These are phyloP conservation scores for Pterocles gutturalis DNA, from an alignment of 2,113 vertebrate genomes.

Conservation along the genomic window DNA sequence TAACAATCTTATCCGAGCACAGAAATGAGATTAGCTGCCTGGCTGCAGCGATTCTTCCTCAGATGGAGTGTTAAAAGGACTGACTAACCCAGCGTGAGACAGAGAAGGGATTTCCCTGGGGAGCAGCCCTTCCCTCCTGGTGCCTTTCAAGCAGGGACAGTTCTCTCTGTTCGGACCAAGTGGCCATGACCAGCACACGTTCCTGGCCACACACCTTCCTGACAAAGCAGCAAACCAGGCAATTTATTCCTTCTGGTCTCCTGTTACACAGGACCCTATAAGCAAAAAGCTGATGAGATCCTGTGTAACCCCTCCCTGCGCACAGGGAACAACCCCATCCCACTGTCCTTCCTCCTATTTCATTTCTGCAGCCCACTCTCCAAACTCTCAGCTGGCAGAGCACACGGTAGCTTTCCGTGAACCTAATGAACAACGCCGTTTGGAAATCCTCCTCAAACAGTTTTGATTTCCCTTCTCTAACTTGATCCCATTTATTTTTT, in stretches of 20 bases:
- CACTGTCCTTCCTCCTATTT: background rate
- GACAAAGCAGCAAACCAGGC: background rate
- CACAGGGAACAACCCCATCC: background rate
- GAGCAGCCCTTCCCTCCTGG: background rate
- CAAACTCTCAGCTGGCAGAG: background rate
- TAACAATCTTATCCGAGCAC: conserved; percentile 46
- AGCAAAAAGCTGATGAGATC: background rate
- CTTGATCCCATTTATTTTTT: too few species aligned
- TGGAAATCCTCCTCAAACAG: background rate
- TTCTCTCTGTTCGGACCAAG: background rate
- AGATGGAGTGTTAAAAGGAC: background rate
- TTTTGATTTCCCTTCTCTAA: background rate
- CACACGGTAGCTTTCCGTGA: background rate
- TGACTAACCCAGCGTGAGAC: background rate
- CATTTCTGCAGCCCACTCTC: background rate
- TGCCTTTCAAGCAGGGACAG: background rate
- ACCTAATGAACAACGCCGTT: background rate
- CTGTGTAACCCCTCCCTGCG: background rate
- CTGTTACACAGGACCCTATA: background rate
- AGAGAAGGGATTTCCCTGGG: background rate
- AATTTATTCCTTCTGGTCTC: background rate
- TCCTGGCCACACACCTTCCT: background rate
- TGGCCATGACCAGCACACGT: background rate
- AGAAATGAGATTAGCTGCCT: conserved; percentile 31
- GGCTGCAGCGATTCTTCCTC: conserved; percentile 2